Evolutionary conservation across 2,888 invertebrate species (phyloP), one percentile per base, ranked within the genome.

Genomic region (Amphiduros pacificus): DNA sequence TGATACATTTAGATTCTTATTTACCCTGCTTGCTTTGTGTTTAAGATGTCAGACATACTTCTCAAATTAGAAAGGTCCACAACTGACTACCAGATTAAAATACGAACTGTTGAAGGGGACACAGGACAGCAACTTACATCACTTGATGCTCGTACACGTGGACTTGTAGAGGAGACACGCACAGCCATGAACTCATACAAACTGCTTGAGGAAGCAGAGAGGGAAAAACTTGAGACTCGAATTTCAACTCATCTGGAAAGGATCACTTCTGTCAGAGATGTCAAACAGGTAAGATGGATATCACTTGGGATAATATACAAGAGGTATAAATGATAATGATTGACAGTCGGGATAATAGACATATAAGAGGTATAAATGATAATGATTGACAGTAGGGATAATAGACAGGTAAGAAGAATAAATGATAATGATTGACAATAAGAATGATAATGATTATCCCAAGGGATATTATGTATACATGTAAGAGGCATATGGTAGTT

Each of bases 151-250:
- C 74, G 74, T 31, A 78, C 80, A 5, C 65, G 73, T 20, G 70
- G 71, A 56, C 53, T 77, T 58, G 68, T 79, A 17, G 77, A 79
- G 17, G 81, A 81, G 31, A 63, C 77, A 44, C 74, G 74, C 55
- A 72, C 72, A 29, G 70, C 63, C n/a, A 61, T 80, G 28, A 58
- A 64, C 5, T 64, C 70, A 4, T 69, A 69, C 58, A 73, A 75
- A 31, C 58, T 68, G 14, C 67, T 66, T 24, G 69, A 73, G 22
- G 76, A 76, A 22, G 69, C 70, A 1, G 80, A 80, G 55, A 63
- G 77, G 40, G 80, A 80, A 53, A 77, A 78, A 57, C 55, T 77
- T 36, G 80, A 80, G 62, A 68, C 73, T n/a, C 72, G 77, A 54
- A 41, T 81, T 41, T 56, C 70, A 36, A 57, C 65, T 22, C 63